Percentiles rank a stretch among this genome's conserved stretches.
Conservation (phyloP, 2,113 vertebrate species). For the Parus major region DNA sequence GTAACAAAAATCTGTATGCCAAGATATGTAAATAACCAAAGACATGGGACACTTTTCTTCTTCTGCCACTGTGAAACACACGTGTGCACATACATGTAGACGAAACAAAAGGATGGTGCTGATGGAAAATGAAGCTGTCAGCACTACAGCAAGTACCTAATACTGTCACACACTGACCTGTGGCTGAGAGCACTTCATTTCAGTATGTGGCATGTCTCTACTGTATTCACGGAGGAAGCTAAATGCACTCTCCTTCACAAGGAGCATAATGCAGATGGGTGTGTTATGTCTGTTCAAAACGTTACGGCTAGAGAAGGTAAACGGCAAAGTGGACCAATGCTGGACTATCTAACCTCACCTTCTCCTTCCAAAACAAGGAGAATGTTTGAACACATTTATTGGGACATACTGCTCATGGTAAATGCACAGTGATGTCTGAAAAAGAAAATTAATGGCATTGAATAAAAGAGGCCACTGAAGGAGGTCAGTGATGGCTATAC, state of each 20-base stretch:
- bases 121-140: background rate
- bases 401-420: background rate
- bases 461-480: background rate
- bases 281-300: background rate
- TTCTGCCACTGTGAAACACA: background rate
- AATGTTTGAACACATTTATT: background rate
- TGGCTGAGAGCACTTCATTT: background rate
- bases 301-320: background rate
- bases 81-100: background rate
- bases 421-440: background rate
- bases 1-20: background rate
- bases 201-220: background rate
- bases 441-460: background rate
- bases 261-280: fast-evolving
- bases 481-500: background rate
- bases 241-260: background rate
- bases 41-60: background rate
- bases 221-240: background rate
- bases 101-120: background rate
- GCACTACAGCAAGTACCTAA: background rate
- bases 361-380: background rate
- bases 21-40: background rate
- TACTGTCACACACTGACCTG: background rate
- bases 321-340: background rate
- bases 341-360: background rate